Base-by-base conservation (phyloP, 1,140 invertebrate genomes). In the Brachionus calyciflorus region DNA sequence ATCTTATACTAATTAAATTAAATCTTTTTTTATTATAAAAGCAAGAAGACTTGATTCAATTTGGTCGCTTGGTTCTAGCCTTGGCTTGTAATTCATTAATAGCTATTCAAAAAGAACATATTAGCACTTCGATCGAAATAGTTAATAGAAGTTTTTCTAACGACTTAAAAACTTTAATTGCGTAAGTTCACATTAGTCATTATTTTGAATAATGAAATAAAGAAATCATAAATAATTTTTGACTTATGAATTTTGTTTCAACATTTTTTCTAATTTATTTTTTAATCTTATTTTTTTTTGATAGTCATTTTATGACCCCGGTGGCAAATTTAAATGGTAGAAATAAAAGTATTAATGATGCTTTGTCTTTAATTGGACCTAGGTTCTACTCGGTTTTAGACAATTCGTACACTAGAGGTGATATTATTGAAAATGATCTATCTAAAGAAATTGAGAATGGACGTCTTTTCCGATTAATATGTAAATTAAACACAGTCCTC, bases 361-460 rank as follows among this genome's bases (percentile, higher is more conserved):
- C 98, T 77, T 98, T 98, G 96, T 95, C 95, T 9, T 98, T 98
- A 93, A 97, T 99, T 81, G 96, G 96, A 37, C 94, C 94, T 7
- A 87, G 94, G 78, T 97, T 97, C 85, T 99, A 97, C 83, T 93
- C 91, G 3, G 93, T 98, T 85, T 87, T 98, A 79, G 95, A 98
- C 84, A 89, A 91, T 3, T 88, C 93, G 6, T 92, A 96, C 81
- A 87, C 91, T 46, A 89, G 92, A 65, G 90, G 90, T 26, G 95
- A 98, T 83, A 88, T 91, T 17, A 86, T 96, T 51, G 93, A 98
- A 80, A 90, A 92, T 78, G 94, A 97, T 82, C 83, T 98, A 33
- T 87, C 91, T 1, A 93, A 93, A 81, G 85, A 98, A 85, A 88
- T 97, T 77, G 94, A 98, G 83, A 98, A 97, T 83, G 93, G 93